These are phyloP conservation scores for Gallinago solitaria DNA, from an alignment of 2,797 vertebrate genomes.

Conservation along the genomic window DNA sequence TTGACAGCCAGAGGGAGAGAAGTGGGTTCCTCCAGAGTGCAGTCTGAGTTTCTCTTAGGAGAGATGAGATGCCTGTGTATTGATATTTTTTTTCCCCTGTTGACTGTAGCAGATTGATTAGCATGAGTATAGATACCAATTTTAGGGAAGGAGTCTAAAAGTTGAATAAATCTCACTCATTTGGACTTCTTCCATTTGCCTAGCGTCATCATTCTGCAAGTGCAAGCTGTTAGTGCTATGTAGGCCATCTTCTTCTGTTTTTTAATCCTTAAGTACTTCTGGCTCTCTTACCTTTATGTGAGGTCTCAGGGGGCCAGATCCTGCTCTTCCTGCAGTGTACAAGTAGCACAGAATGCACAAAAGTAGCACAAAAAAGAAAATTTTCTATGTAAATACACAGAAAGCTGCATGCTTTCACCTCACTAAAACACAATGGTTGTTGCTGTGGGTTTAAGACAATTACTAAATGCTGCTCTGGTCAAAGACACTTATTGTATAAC, in stretches of 20 bases:
- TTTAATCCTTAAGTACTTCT: neutral
- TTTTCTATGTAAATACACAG: no score
- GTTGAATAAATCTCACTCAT: neutral
- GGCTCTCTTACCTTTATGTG: rapidly evolving
- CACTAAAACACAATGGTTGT: neutral
- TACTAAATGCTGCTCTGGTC: neutral
- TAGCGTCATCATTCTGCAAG: neutral
- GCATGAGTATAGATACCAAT: rapidly evolving
- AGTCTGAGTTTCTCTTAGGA: neutral
- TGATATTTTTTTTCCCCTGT: neutral
- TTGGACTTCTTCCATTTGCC: neutral
- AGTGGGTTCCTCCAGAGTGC: rapidly evolving
- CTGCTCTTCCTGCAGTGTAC: neutral
- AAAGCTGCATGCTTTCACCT: rapidly evolving
- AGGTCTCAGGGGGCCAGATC: neutral
- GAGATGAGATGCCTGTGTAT: rapidly evolving
- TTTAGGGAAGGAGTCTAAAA: neutral
- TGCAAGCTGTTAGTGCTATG: no score
- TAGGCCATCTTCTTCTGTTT: neutral
- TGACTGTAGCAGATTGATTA: neutral
- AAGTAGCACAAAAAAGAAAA: no score
- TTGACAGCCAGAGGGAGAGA: neutral
- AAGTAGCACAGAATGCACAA: neutral
- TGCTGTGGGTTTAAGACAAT: neutral
- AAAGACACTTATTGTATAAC: neutral